phyloP scores from a whole-genome alignment of 2,888 invertebrate species.

The Synergus japonicus region DNA sequence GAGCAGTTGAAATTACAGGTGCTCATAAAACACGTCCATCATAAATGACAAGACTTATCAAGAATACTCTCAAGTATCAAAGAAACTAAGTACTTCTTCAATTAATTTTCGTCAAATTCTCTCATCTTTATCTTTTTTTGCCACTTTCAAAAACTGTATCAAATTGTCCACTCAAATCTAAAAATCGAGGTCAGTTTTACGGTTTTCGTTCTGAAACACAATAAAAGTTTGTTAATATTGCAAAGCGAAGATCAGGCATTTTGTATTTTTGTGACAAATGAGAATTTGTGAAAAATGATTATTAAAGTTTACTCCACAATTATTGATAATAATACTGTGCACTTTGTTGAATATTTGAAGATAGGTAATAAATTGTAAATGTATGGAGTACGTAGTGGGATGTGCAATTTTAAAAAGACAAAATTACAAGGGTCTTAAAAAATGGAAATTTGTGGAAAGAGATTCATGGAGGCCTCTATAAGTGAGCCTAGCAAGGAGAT shows the following conservation, averaged over 20 bases:
- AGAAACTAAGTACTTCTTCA: background rate
- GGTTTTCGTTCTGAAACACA: too few relatives aligned
- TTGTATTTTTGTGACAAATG: too few relatives aligned
- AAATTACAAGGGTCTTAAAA: slow-evolving; percentile 20
- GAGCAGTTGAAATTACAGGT: slow-evolving; percentile 8
- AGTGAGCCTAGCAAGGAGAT: background rate
- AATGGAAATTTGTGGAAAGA: slow-evolving; percentile 38
- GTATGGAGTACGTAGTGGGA: background rate
- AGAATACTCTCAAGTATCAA: background rate
- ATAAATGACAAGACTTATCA: slow-evolving; percentile 7
- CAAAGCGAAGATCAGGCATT: too few relatives aligned
- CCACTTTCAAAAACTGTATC: background rate
- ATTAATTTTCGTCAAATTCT: background rate
- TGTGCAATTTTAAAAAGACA: slow-evolving; percentile 4
- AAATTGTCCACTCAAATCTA: too few relatives aligned
- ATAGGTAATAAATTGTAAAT: background rate
- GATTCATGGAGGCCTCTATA: slow-evolving; percentile 1
- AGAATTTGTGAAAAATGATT: too few relatives aligned
- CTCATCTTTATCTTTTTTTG: background rate
- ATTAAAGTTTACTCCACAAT: too few relatives aligned
- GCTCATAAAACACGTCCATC: background rate
- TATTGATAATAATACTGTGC: too few relatives aligned
- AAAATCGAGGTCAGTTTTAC: too few relatives aligned
- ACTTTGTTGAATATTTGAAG: background rate
- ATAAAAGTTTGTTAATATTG: too few relatives aligned